Evolutionary conservation across 1,140 invertebrate genomes (phyloP).

Genomic region (Zaprionus africanus): DNA sequence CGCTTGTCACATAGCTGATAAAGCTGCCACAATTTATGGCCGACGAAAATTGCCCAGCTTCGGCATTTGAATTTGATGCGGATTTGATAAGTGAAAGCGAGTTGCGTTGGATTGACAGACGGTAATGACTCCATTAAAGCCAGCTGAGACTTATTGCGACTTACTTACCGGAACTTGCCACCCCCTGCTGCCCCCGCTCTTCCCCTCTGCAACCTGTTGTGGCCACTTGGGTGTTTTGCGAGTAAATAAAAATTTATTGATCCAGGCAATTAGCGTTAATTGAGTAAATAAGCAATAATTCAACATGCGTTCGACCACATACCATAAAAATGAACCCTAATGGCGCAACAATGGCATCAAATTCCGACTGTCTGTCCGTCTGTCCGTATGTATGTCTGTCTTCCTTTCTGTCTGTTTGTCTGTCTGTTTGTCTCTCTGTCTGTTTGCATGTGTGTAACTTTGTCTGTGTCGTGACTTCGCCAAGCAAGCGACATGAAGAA

Average conservation of each 20-base stretch:
- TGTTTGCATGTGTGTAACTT: not conserved
- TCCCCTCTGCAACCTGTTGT: not conserved
- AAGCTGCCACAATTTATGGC: slow-evolving; percentile 48
- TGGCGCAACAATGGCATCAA: slow-evolving; percentile 41
- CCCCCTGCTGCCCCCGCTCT: slow-evolving; percentile 1
- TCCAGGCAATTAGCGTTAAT: slow-evolving; percentile 76
- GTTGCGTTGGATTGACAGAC: slow-evolving; percentile 40
- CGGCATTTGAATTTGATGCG: slow-evolving; percentile 51
- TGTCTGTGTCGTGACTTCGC: not conserved
- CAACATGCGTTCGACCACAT: slow-evolving; percentile 49
- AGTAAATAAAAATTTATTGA: slow-evolving; percentile 79
- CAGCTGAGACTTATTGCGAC: slow-evolving; percentile 48
- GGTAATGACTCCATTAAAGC: slow-evolving; percentile 53
- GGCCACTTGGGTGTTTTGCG: slow-evolving; percentile 32
- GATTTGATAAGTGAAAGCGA: slow-evolving; percentile 46
- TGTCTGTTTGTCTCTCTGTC: slow-evolving; percentile 16
- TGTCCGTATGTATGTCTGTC: slow-evolving; percentile 13
- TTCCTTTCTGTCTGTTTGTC: not conserved
- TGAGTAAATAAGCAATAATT: slow-evolving; percentile 78
- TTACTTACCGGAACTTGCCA: not conserved
- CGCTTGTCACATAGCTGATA: slow-evolving; percentile 64
- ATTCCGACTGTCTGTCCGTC: slow-evolving; percentile 9
- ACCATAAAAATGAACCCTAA: slow-evolving; percentile 54
- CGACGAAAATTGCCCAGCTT: slow-evolving; percentile 32
- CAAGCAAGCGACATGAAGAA: slow-evolving; percentile 42